Conservation (phyloP, 2,888 invertebrate genomes). For the Tinea pellionella region DNA sequence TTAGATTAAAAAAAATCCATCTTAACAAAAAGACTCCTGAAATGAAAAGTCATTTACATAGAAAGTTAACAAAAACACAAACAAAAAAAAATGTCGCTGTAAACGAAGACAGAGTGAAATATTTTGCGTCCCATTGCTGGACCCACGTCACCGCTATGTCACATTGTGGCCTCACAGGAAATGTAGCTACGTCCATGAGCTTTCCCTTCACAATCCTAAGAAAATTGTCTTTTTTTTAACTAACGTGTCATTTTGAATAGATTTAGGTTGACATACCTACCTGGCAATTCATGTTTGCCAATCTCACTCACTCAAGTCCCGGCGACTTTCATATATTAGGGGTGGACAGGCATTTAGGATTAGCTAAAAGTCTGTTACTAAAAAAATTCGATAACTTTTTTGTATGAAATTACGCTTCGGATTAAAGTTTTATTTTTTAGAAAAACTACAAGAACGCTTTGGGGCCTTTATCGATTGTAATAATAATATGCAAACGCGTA, state of each 20-base stretch:
- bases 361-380: too few species aligned
- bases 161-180: constrained; percentile 20
- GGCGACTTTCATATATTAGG: too few species aligned
- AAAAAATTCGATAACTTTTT: too few species aligned
- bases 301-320: too few species aligned
- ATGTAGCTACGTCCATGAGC: neutral
- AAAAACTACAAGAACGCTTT: too few species aligned
- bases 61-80: neutral
- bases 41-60: too few species aligned
- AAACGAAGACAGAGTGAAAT: constrained; percentile 12
- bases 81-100: neutral
- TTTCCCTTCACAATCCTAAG: neutral
- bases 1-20: neutral
- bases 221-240: neutral
- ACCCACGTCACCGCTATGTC: constrained; percentile 58
- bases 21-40: too few species aligned
- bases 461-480: too few species aligned
- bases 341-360: too few species aligned
- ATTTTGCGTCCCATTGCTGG: constrained; percentile 38
- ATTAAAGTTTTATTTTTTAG: too few species aligned
- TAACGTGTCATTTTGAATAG: neutral
- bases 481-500: too few species aligned
- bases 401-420: too few species aligned
- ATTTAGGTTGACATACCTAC: neutral
- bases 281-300: neutral